A percentile compares a stretch with the other conserved stretches of the same genome.
These are phyloP conservation scores for Tethya wilhelma DNA, from an alignment of 37 sponge, comb jelly and placozoan genomes.

Conservation along the genomic window DNA sequence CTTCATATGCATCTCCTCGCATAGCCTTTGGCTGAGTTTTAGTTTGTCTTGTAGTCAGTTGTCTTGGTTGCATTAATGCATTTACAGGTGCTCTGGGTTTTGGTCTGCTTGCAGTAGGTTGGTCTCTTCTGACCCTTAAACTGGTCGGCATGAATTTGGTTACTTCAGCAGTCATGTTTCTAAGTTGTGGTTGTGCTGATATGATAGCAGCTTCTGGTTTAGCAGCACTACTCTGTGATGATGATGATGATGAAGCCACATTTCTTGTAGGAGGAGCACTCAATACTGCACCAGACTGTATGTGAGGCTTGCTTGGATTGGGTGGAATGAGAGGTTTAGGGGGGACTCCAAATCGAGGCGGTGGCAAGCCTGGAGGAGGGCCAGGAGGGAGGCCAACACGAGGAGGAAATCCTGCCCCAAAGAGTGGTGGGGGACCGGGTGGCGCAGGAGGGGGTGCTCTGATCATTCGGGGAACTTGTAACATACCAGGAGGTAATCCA, in stretches of 20 bases:
- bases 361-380: conserved; percentile 72
- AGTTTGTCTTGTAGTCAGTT: not conserved
- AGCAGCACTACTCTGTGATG: not conserved
- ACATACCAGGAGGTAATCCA: conserved; percentile 32
- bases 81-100: conserved; percentile 21
- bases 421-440: conserved; percentile 48
- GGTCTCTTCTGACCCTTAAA: conserved; percentile 83
- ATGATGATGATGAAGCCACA: not conserved
- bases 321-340: conserved; percentile 58
- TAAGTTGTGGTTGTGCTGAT: conserved; percentile 88
- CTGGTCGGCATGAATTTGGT: conserved; percentile 94
- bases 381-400: conserved; percentile 34
- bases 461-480: conserved; percentile 7
- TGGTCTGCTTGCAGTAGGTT: conserved; percentile 54
- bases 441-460: conserved; percentile 39
- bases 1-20: conserved; percentile 89
- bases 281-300: conserved; percentile 64
- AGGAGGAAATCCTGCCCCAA: conserved; percentile 9
- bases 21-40: not conserved
- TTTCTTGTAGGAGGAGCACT: conserved; percentile 26
- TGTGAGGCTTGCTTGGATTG: conserved; percentile 41
- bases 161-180: conserved; percentile 92
- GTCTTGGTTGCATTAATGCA: not conserved
- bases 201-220: conserved; percentile 50
- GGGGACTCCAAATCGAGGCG: conserved; percentile 45